Conservation (phyloP, 2,888 invertebrate species). For the Drosophila ezoana region DNA sequence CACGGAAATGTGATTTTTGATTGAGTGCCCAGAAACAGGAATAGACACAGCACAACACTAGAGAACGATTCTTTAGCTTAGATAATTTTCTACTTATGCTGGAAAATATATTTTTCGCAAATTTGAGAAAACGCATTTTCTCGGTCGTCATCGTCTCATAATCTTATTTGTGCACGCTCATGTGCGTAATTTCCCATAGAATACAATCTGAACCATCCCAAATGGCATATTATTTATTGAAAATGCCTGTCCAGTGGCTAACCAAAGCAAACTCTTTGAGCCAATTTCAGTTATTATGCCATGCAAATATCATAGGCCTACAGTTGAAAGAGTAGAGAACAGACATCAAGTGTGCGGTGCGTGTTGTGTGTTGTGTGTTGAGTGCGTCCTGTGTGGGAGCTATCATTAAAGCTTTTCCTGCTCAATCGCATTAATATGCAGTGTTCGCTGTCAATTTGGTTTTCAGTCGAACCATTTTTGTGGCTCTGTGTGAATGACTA, state of each 20-base stretch:
- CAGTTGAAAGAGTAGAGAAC: slow-evolving; percentile 1
- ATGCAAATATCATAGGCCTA: slow-evolving; percentile 43
- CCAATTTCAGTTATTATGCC: slow-evolving; percentile 31
- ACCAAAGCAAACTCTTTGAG: slow-evolving; percentile 21
- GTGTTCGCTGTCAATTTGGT: slow-evolving; percentile 71
- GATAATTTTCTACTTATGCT: slow-evolving; percentile 41
- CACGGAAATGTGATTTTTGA: slow-evolving; percentile 78
- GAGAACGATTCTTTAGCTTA: slow-evolving; percentile 16
- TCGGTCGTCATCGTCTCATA: slow-evolving; percentile 9
- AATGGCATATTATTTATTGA: slow-evolving; percentile 40
- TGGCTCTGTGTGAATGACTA: neutral
- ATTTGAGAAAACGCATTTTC: slow-evolving; percentile 28
- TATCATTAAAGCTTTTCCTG: slow-evolving; percentile 29
- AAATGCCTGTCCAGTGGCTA: slow-evolving; percentile 23
- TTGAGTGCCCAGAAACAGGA: slow-evolving; percentile 64
- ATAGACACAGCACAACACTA: slow-evolving; percentile 9
- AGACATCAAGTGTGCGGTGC: neutral
- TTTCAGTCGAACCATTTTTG: slow-evolving; percentile 52
- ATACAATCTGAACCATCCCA: neutral
- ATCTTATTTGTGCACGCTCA: slow-evolving; percentile 37
- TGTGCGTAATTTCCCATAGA: slow-evolving; percentile 34
- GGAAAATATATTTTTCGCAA: slow-evolving; percentile 22
- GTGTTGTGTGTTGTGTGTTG: neutral
- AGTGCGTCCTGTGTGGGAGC: slow-evolving; percentile 15
- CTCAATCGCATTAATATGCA: slow-evolving; percentile 70